Evolutionary conservation across 2,797 vertebrate species (phyloP), one percentile per base, ranked within the genome.

Genomic region (Ceyx erithaca): DNA sequence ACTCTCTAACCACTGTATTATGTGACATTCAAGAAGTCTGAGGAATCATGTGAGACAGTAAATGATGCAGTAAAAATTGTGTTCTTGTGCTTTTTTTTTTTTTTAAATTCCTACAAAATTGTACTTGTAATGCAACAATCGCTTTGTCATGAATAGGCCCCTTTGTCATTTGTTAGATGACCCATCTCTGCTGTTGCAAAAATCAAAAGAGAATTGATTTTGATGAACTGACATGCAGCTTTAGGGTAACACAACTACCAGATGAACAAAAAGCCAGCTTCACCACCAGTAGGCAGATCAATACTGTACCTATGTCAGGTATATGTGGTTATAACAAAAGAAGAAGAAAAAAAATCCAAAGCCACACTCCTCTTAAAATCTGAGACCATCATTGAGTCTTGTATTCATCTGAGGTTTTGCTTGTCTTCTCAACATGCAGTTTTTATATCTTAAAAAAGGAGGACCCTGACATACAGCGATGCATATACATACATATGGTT

Each of bases 201-300:
- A 96, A 95, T 96, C 94, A 97, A 95, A 97, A 95, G 89, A 68
- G 93, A 95, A 97, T 93, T 91, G 95, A 96, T 96, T 96, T 92
- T 93, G 95, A 87, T 41, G 72, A 94, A 72, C 89, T 69, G 88
- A 92, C 95, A 92, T 54, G 80, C 80, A 93, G 80, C 79, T 85
- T 90, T 87, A 93, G 67, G 86, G 81, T 87, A 94, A 84, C 90
- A 58, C 89, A 80, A 83, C 68, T 66, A 37, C 4, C 69, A 85
- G 87, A 88, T 30, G 82, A 95, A 96, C 80, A 92, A 85, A 94
- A 93, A 68, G 23, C 59, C 68, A 37, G 63, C 83, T 67, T 89
- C 68, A 25, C 64, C 22, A 68, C 86, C 14, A 75, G 88, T 4
- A 68, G 30, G 31, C 3, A 2, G 91, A 82, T 89, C 85, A 0